Evolutionary conservation across 92 coral and sea anemone species (phyloP).

Genomic region (Anthopleura xanthogrammica): DNA sequence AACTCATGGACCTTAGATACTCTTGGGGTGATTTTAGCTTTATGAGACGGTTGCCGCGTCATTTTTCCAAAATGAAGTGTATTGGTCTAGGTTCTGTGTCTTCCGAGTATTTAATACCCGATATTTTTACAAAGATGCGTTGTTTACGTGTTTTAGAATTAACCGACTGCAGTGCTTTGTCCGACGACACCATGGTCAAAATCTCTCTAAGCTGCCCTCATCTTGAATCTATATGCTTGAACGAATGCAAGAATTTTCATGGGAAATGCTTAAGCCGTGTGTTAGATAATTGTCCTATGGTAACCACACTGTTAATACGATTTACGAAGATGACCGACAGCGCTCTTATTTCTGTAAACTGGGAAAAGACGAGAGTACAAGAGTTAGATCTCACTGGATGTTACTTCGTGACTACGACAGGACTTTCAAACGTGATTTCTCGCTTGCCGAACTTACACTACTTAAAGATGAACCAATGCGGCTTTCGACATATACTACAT

Average conservation of each 20-base stretch:
- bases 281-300: conserved; percentile 66
- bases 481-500: conserved; percentile 93
- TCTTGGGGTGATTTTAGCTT: conserved; percentile 97
- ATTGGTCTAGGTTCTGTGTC: conserved; percentile 95
- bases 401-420: conserved; percentile 95
- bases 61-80: conserved; percentile 93
- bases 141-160: conserved; percentile 85
- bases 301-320: conserved; percentile 90
- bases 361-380: conserved; percentile 81
- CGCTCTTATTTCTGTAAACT: conserved; percentile 84
- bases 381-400: conserved; percentile 99
- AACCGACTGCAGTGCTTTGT: conserved; percentile 86
- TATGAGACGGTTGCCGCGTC: conserved; percentile 95
- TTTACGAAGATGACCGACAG: conserved; percentile 90
- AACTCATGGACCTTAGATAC: conserved; percentile 92
- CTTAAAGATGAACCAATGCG: conserved; percentile 99
- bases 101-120: conserved; percentile 83
- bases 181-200: conserved; percentile 90
- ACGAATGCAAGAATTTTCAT: conserved; percentile 94
- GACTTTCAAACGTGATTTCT: conserved; percentile 82
- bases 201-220: conserved; percentile 88
- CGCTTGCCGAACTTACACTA: conserved; percentile 86
- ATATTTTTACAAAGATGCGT: conserved; percentile 93
- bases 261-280: conserved; percentile 83
- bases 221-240: conserved; percentile 92